These are phyloP conservation scores for Fistularia commersonii DNA, from an alignment of 2,797 vertebrate genomes.

Conservation along the genomic window DNA sequence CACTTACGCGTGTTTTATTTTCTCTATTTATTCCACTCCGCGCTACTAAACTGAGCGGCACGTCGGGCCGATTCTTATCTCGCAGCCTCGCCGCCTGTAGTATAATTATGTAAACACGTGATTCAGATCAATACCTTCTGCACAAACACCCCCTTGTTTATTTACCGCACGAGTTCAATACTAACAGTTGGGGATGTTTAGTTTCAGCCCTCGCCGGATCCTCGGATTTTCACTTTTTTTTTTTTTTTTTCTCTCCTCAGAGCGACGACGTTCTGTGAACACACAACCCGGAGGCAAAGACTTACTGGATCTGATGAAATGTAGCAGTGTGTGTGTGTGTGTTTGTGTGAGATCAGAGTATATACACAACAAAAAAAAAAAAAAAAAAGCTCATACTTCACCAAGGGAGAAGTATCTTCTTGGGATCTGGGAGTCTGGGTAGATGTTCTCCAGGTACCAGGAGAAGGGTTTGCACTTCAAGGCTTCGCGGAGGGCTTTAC, in stretches of 20 bases:
- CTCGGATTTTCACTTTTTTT: conserved; percentile 29
- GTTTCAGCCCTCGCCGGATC: conserved; percentile 20
- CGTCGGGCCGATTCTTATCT: conserved; percentile 27
- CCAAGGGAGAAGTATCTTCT: conserved; percentile 97
- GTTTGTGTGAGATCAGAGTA: conserved; percentile 36
- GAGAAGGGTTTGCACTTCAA: conserved; percentile 94
- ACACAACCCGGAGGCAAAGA: conserved; percentile 20
- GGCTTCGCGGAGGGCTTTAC: conserved; percentile 85
- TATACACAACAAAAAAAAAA: too few species aligned
- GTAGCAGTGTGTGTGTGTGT: background rate
- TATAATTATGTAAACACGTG: conserved; percentile 33
- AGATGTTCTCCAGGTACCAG: conserved; percentile 97
- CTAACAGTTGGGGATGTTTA: conserved; percentile 21
- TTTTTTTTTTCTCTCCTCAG: conserved; percentile 18
- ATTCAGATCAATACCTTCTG: conserved; percentile 24
- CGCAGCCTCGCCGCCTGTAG: conserved; percentile 8
- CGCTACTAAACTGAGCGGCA: conserved; percentile 8
- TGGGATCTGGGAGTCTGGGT: conserved; percentile 97
- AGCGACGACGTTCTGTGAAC: conserved; percentile 18
- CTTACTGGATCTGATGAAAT: conserved; percentile 23
- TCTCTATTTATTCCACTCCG: background rate
- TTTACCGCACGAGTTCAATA: conserved; percentile 25
- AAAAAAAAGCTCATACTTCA: conserved; percentile 82
- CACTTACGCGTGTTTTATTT: too few species aligned
- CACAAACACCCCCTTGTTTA: conserved; percentile 18